Evolutionary conservation across 1,140 invertebrate species (phyloP), one percentile per base, ranked within the genome.

Genomic region (Microvelia longipes): DNA sequence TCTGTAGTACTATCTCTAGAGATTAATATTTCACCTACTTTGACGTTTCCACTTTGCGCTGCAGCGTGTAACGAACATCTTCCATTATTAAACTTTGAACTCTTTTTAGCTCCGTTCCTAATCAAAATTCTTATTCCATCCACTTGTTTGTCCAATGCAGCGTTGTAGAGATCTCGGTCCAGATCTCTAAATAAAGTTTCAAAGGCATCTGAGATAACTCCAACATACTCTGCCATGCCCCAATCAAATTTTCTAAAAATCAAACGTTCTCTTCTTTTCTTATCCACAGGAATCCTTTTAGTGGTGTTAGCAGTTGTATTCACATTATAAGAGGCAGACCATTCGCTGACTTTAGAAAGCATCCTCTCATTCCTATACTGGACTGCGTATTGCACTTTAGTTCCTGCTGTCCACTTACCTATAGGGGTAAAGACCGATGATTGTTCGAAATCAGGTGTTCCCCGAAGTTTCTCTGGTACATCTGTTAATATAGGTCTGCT

Each of bases 1-100:
- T 71, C 65, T 15, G 68, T 62, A 35, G n/a, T n/a, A n/a, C 63
- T 64, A 27, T 69, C 61, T 13, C n/a, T 29, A 24, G 66, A 15
- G 2, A 71, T 28, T 0, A 66, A 14, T 25, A 69, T 26, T 25
- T 66, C 27, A 26, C 28, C 70, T 28, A 28, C 60, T 64, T 24
- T 61, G 65, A 29, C 79, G 64, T 83, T 83, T 11, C 85, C 83
- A 64, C 80, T 78, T 72, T 81, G 80, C 69, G 83, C 83, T 1
- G 87, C 86, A 30, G 84, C 78, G 73, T 88, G 85, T 68, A 88
- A 77, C 50, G 87, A 83, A 60, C 83, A 83, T 77, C 83, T 82
- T 69, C 83, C 83, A 75, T 82, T 75, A 28, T 1, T 24, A 1
- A 26, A 26, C 26, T 13, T 68, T 27, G 13, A 11, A 28, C 1